phyloP scores from a whole-genome alignment of 2,797 vertebrate genomes.

The Ataeniobius toweri region DNA sequence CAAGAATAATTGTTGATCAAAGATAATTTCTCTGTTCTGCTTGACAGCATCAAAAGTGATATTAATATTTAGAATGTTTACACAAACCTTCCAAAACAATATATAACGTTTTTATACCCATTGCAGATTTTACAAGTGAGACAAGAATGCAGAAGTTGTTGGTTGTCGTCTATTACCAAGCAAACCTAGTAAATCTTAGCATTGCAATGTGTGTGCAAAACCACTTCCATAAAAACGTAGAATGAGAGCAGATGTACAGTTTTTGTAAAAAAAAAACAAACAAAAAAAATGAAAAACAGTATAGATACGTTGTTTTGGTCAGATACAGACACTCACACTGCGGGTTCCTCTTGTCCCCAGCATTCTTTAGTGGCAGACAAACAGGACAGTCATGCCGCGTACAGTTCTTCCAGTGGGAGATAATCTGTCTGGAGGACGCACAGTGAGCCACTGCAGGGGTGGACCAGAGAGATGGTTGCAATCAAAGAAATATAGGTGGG shows the following conservation, averaged over 20 bases:
- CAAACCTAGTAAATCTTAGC: not conserved
- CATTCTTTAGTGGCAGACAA: slow-evolving; percentile 97
- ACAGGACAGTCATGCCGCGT: slow-evolving; percentile 98
- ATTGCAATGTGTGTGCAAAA: not conserved
- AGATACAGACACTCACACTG: slow-evolving; percentile 92
- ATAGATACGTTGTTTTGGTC: slow-evolving; percentile 52
- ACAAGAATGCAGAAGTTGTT: not conserved
- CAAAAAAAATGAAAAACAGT: not conserved
- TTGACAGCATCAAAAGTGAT: not conserved
- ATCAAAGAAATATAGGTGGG: too few relatives aligned
- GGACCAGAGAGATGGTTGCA: not conserved
- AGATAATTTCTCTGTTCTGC: slow-evolving; percentile 6
- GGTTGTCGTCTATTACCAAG: slow-evolving; percentile 3
- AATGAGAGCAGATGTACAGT: not conserved
- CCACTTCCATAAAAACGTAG: not conserved
- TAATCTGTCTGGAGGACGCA: slow-evolving; percentile 98
- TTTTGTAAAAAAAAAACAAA: not conserved
- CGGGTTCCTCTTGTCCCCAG: slow-evolving; percentile 98
- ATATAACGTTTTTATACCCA: too few relatives aligned
- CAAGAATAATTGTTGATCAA: slow-evolving; percentile 2
- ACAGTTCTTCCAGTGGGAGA: slow-evolving; percentile 99
- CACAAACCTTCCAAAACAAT: not conserved
- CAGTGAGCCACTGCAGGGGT: slow-evolving; percentile 87
- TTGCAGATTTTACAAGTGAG: not conserved
- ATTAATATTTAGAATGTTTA: not conserved